Evolutionary conservation across 2,113 vertebrate species (phyloP), one percentile per base, ranked within the genome.

Genomic region (Brienomyrus longianalis): DNA sequence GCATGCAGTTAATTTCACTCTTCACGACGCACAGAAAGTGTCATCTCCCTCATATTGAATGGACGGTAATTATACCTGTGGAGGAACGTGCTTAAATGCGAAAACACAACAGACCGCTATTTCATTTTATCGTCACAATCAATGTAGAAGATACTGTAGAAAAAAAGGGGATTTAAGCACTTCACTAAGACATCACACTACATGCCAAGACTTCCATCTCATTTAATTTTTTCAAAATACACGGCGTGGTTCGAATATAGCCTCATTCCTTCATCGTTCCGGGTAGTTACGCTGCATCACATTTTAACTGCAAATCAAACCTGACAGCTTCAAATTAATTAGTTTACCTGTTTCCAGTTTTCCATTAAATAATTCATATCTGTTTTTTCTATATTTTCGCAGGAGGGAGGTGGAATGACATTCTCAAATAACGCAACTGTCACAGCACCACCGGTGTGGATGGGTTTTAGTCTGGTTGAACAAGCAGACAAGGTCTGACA

Each of bases 311-410:
- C 80, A 89, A 62, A 89, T 89, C 51, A 48, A 85, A 89, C 56
- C 21, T 89, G 89, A 89, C 89, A 62, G 77, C 35, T 84, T 35
- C 51, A 89, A 85, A 89, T 84, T 59, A 89, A 89, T 89, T 84
- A 89, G 80, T 84, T 89, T 80, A 89, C 89, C 89, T 89, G 52
- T 80, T 62, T 80, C 80, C 31, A 27, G 51, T 54, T n/a, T 83
- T 47, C 88, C 51, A 45, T 89, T 52, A 89, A 54, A 83, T 43
- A 83, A 89, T 56, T 89, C 74, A 56, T 3, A 56, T 83, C 17
- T 56, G 10, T 87, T 21, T 87, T 45, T 80, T 89, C 70, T 54
- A 7, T 35, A 23, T 62, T 43, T 48, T 48, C 39, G 43, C 77
- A 83, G 13, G 10, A 85, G 43, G 35, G n/a, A 83, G n/a, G 39